phyloP scores from a whole-genome alignment of 1,140 invertebrate species.

The Brachionus paranguensis region DNA sequence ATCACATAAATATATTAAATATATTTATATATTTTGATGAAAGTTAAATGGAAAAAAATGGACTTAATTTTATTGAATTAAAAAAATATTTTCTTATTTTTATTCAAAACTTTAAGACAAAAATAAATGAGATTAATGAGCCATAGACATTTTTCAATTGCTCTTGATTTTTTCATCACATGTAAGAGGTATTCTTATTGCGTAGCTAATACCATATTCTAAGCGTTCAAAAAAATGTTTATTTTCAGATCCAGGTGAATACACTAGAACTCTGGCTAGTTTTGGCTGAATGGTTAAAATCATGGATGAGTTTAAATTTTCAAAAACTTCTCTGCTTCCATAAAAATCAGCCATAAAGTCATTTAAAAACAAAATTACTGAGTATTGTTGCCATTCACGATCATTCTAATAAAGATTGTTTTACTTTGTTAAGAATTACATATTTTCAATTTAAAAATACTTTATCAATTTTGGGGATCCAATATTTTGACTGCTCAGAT shows the following conservation, averaged over 20 bases:
- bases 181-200: background rate
- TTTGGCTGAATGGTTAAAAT: constrained; percentile 20
- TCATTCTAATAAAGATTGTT: background rate
- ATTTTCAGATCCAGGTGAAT: constrained; percentile 21
- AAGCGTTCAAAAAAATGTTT: background rate
- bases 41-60: background rate
- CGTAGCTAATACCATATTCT: background rate
- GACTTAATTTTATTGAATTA: background rate
- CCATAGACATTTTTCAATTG: background rate
- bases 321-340: background rate
- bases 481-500: background rate
- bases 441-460: background rate
- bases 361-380: constrained; percentile 13
- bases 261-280: background rate
- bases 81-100: no score
- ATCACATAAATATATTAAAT: background rate
- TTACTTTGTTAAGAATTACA: background rate
- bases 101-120: no score
- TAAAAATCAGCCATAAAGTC: constrained; percentile 18
- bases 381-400: background rate
- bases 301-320: background rate
- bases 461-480: background rate
- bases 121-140: background rate
- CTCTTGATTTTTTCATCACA: background rate
- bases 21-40: no score